Conservation (phyloP, 2,113 vertebrate genomes). For the Acrocephalus kingi region DNA sequence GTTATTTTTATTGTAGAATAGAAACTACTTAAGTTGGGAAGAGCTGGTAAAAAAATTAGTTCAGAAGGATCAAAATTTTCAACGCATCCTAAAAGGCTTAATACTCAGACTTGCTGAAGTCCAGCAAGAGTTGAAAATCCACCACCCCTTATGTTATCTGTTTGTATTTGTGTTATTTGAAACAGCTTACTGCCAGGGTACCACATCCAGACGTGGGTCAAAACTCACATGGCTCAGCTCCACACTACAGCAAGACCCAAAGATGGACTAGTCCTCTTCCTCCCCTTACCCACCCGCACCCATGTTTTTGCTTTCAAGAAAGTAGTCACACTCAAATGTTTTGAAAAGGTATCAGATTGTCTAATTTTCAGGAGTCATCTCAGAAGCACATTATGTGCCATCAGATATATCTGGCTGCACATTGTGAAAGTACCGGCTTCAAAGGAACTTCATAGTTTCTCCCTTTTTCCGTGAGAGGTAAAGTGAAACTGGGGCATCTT, state of each 20-base stretch:
- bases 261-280: not conserved
- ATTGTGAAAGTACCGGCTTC: not conserved
- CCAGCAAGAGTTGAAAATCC: not conserved
- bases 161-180: not conserved
- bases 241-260: not conserved
- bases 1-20: not conserved
- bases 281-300: not conserved
- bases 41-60: not conserved
- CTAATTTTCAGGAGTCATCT: not conserved
- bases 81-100: not conserved
- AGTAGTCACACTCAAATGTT: not conserved
- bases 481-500: not conserved
- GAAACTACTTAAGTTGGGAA: not conserved
- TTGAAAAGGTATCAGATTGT: not conserved
- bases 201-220: not conserved
- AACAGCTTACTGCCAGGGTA: not conserved
- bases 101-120: not conserved
- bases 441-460: not conserved
- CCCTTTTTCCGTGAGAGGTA: accelerated
- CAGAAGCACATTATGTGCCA: not conserved
- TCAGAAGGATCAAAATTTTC: not conserved
- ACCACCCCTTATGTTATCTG: not conserved
- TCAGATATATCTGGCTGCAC: not conserved
- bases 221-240: not conserved
- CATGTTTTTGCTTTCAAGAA: not conserved